Conservation (phyloP, 2,113 vertebrate species). For the Heterotilapia buettikoferi region DNA sequence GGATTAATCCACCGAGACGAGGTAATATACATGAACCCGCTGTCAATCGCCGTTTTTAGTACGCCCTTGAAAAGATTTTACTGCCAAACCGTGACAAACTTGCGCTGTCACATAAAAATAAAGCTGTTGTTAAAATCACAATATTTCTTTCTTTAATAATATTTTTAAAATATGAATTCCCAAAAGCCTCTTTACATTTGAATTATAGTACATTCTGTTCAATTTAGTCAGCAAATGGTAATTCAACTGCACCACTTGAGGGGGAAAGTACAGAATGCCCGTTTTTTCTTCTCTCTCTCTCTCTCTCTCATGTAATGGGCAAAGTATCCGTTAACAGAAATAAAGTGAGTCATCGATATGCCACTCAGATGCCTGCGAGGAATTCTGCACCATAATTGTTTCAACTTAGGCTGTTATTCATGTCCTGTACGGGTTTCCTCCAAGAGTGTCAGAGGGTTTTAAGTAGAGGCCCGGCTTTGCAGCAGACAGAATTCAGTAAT, state of each 20-base stretch:
- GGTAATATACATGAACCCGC: not conserved
- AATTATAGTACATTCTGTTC: constrained; percentile 2
- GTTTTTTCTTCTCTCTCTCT: not conserved
- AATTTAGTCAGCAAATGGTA: not conserved
- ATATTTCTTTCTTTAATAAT: not conserved
- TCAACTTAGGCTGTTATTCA: constrained; percentile 19
- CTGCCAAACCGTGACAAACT: not conserved
- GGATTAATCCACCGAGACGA: not conserved
- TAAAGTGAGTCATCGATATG: constrained; percentile 18
- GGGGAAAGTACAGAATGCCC: not conserved
- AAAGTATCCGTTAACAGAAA: constrained; percentile 5
- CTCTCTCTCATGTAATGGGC: not conserved
- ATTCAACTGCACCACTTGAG: constrained; percentile 14
- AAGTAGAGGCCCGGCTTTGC: not conserved
- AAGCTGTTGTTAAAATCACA: not conserved
- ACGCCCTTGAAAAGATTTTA: not conserved
- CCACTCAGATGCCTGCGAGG: constrained; percentile 16
- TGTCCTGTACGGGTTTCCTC: not conserved
- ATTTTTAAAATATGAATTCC: not conserved
- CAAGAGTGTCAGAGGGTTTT: not conserved
- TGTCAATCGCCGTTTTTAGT: not conserved
- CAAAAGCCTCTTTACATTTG: not conserved
- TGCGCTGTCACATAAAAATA: not conserved
- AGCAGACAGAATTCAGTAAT: constrained; percentile 7
- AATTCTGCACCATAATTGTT: constrained; percentile 22